A percentile compares a stretch with the other conserved stretches of the same genome.
Evolutionary conservation across 2,888 invertebrate species (phyloP).

Genomic region (Masnerella sp.): DNA sequence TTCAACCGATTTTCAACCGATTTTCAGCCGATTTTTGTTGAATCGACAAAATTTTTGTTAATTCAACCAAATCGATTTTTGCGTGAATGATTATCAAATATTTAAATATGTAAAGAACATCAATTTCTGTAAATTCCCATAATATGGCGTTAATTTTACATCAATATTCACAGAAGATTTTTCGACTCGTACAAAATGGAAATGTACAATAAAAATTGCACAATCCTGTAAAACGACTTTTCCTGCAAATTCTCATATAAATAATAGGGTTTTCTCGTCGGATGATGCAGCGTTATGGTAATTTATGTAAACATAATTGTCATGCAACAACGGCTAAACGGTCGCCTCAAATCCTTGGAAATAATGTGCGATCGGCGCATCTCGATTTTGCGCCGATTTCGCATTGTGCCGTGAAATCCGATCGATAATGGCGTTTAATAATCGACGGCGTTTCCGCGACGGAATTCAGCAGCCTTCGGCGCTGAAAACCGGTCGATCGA

Average conservation of each 20-base stretch:
- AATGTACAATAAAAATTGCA: too few relatives aligned
- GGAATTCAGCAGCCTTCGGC: slow-evolving; percentile 26
- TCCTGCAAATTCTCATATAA: neutral
- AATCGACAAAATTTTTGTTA: too few relatives aligned
- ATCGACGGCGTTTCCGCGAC: slow-evolving; percentile 10
- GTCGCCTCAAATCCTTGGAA: slow-evolving; percentile 52
- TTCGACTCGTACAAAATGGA: too few relatives aligned
- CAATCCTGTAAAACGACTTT: too few relatives aligned
- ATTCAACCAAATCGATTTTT: too few relatives aligned
- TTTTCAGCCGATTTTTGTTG: too few relatives aligned
- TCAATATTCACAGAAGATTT: too few relatives aligned
- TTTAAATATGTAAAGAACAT: too few relatives aligned
- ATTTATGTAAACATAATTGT: slow-evolving; percentile 59
- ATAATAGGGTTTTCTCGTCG: slow-evolving; percentile 30
- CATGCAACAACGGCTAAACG: slow-evolving; percentile 54
- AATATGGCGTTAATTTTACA: too few relatives aligned
- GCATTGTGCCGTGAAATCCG: slow-evolving; percentile 33
- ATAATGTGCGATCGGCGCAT: slow-evolving; percentile 53
- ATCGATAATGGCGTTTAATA: slow-evolving; percentile 46
- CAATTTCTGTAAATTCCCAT: too few relatives aligned
- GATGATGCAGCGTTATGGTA: slow-evolving; percentile 48
- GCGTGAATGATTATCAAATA: too few relatives aligned
- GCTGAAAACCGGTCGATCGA: slow-evolving; percentile 29
- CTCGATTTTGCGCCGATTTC: slow-evolving; percentile 17
- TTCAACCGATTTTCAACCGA: too few relatives aligned